phyloP scores from a whole-genome alignment of 2,113 vertebrate species.

The Dicerorhinus sumatrensis region DNA sequence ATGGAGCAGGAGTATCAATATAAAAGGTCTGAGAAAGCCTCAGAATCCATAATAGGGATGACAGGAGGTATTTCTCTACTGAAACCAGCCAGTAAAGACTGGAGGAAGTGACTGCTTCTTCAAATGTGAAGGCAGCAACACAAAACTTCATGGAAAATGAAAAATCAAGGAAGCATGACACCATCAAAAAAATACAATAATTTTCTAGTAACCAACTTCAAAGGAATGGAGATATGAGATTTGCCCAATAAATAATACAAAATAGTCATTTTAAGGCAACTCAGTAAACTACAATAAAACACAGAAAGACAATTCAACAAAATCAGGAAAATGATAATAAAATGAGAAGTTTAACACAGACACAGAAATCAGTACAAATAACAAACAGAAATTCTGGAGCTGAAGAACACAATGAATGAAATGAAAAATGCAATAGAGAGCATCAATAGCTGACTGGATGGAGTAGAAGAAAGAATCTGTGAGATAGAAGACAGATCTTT shows the following conservation, averaged over 20 bases:
- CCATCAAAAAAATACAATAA: not conserved
- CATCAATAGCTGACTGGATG: not conserved
- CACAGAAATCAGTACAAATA: not conserved
- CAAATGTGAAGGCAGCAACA: not conserved
- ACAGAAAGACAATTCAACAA: not conserved
- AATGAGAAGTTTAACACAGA: not conserved
- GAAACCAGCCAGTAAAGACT: not conserved
- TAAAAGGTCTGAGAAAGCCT: not conserved
- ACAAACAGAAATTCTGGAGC: not conserved
- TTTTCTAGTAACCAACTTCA: not conserved
- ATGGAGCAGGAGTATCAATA: not conserved
- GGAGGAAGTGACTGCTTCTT: not conserved
- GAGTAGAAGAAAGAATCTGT: not conserved
- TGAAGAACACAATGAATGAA: not conserved
- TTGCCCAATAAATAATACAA: not conserved
- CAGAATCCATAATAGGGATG: not conserved
- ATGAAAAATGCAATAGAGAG: not conserved
- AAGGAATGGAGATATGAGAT: not conserved
- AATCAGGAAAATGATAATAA: not conserved
- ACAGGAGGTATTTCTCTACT: not conserved
- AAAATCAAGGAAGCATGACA: not conserved
- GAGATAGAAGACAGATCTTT: not conserved
- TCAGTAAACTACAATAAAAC: not conserved
- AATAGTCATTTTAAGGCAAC: not conserved
- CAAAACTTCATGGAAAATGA: not conserved